phyloP scores from a whole-genome alignment of 2,113 vertebrate genomes.

The Tetrax tetrax region DNA sequence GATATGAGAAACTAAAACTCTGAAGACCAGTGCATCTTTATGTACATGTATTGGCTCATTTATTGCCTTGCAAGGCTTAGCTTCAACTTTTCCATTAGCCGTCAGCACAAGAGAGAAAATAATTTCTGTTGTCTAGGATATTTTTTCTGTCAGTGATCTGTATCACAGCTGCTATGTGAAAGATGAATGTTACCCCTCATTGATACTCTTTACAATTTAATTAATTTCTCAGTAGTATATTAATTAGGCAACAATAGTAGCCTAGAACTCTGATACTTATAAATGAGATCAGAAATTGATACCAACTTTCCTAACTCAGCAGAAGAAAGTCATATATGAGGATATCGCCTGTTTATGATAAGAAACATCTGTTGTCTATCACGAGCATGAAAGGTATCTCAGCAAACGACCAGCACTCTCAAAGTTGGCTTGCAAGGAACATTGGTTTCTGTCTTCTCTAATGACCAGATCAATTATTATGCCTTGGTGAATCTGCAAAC shows the following conservation, averaged over 20 bases:
- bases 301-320: constrained; percentile 26
- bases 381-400: background rate
- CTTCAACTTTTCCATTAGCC: background rate
- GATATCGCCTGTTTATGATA: background rate
- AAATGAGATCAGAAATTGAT: constrained; percentile 70
- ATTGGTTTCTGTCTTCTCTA: background rate
- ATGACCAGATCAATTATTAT: background rate
- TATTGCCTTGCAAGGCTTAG: constrained; percentile 4
- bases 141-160: constrained; percentile 35
- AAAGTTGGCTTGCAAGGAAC: background rate
- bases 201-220: constrained; percentile 55
- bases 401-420: background rate
- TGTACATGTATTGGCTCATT: background rate
- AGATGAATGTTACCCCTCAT: constrained; percentile 60
- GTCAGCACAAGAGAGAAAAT: background rate
- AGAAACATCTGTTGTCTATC: background rate
- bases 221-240: constrained; percentile 76
- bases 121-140: background rate
- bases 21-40: background rate
- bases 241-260: constrained; percentile 68
- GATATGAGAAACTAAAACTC: background rate
- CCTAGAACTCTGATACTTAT: constrained; percentile 64
- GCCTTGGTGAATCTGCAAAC: background rate
- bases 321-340: background rate
- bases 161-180: constrained; percentile 41